Percentiles rank a stretch among this genome's conserved stretches.
Evolutionary conservation across 2,113 vertebrate species (phyloP).

Genomic region (Bujurquina vittata): DNA sequence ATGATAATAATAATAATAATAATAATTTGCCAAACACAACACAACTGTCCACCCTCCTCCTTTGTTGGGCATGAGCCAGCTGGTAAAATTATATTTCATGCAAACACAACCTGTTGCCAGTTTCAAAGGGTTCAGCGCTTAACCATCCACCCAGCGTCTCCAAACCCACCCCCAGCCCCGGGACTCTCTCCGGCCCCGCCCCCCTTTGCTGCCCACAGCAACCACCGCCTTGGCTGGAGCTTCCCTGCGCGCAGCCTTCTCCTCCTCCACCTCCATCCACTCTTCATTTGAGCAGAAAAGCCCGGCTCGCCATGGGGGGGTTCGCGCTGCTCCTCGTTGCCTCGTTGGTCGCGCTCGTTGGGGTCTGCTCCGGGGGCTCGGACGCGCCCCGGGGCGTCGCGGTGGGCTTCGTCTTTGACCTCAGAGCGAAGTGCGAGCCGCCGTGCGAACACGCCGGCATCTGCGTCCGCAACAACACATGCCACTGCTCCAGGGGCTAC

Average conservation of each 20-base stretch:
- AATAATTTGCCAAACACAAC: too few relatives aligned
- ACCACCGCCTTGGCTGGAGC: background rate
- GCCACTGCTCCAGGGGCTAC: slow-evolving; percentile 85
- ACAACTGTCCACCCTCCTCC: background rate
- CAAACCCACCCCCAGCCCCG: background rate
- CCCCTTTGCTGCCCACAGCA: background rate
- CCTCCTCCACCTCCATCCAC: background rate
- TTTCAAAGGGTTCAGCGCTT: too few relatives aligned
- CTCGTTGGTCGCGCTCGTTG: slow-evolving; percentile 21
- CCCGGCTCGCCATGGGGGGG: slow-evolving; percentile 8
- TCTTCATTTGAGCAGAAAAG: background rate
- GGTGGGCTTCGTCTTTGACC: slow-evolving; percentile 80
- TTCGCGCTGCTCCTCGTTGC: background rate
- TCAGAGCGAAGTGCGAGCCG: slow-evolving; percentile 79
- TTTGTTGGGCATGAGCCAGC: too few relatives aligned
- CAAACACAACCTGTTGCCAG: background rate
- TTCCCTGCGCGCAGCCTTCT: background rate
- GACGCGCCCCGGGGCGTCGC: slow-evolving; percentile 78
- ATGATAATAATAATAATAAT: too few relatives aligned
- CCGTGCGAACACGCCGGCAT: slow-evolving; percentile 83
- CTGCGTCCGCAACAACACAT: slow-evolving; percentile 86
- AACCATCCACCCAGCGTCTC: fast-evolving
- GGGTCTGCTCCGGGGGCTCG: slow-evolving; percentile 58
- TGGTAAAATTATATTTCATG: background rate
- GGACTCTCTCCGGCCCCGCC: background rate